A percentile compares a stretch with the other conserved stretches of the same genome.
Evolutionary conservation across 2,797 vertebrate species (phyloP).

Genomic region (Myripristis murdjan): DNA sequence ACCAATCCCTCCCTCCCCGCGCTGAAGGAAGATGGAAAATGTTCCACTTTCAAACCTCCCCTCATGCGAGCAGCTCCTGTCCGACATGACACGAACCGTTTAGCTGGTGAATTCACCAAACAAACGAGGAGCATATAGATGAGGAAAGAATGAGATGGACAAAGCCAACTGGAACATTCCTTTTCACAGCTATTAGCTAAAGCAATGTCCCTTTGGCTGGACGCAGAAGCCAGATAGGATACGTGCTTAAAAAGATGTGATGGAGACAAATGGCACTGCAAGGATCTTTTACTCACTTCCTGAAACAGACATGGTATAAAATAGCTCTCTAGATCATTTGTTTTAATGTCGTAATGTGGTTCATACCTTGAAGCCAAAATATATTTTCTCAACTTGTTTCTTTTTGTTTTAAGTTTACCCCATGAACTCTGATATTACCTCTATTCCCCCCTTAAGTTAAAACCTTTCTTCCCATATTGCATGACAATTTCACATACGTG

Average conservation of each 20-base stretch:
- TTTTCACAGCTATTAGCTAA: conserved; percentile 54
- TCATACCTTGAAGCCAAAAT: background rate
- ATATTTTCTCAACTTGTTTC: too few relatives aligned
- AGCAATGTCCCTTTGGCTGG: conserved; percentile 19
- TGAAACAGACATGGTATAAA: conserved; percentile 16
- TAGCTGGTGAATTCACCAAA: conserved; percentile 58
- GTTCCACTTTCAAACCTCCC: conserved; percentile 48
- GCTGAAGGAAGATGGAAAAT: conserved; percentile 51
- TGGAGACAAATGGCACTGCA: conserved; percentile 48
- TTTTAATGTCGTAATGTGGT: background rate
- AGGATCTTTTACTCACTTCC: conserved; percentile 26
- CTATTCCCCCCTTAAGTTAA: too few relatives aligned
- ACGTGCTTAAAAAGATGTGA: conserved; percentile 26
- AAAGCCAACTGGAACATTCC: conserved; percentile 62
- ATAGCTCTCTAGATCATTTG: background rate
- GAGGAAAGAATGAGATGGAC: conserved; percentile 53
- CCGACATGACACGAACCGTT: conserved; percentile 57
- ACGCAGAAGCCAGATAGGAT: background rate
- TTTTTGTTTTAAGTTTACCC: too few relatives aligned
- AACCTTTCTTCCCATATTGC: too few relatives aligned
- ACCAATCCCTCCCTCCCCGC: conserved; percentile 3
- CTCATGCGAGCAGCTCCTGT: conserved; percentile 48
- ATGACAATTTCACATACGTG: too few relatives aligned
- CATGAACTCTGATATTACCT: too few relatives aligned
- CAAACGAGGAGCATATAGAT: conserved; percentile 50